A percentile compares a stretch with the other conserved stretches of the same genome.
Conservation (phyloP, 2,113 vertebrate species). For the Ranitomeya variabilis region DNA sequence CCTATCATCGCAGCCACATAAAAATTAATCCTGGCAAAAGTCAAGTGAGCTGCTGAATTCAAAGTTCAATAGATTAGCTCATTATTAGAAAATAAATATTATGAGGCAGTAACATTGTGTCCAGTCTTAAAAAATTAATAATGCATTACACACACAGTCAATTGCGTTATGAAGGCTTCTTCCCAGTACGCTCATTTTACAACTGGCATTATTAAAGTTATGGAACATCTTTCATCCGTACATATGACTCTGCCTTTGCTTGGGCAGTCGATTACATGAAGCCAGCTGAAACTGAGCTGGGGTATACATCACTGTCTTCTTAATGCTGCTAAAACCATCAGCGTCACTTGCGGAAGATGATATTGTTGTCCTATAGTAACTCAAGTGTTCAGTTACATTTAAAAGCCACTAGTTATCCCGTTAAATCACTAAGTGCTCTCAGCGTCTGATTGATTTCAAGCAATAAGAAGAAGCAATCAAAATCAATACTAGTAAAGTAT, state of each 20-base stretch:
- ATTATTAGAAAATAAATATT: no score
- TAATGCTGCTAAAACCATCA: constrained; percentile 17
- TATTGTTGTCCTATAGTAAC: constrained; percentile 10
- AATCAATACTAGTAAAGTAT: not conserved
- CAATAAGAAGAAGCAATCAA: not conserved
- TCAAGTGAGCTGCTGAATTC: no score
- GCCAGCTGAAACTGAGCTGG: not conserved
- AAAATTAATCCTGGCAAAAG: no score
- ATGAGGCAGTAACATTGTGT: no score
- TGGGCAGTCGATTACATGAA: not conserved
- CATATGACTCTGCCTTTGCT: not conserved
- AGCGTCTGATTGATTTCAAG: constrained; percentile 2
- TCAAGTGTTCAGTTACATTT: not conserved
- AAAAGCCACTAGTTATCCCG: not conserved
- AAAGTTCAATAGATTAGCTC: no score
- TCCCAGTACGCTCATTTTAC: not conserved
- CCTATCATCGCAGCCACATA: no score
- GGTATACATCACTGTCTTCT: constrained; percentile 19
- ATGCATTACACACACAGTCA: not conserved
- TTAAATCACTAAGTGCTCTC: not conserved
- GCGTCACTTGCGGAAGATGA: constrained; percentile 14
- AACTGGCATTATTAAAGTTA: not conserved
- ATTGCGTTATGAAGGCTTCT: not conserved
- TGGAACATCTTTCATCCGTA: not conserved
- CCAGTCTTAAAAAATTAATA: no score